phyloP scores from a whole-genome alignment of 1,140 invertebrate species.

The Solenopsis invicta region DNA sequence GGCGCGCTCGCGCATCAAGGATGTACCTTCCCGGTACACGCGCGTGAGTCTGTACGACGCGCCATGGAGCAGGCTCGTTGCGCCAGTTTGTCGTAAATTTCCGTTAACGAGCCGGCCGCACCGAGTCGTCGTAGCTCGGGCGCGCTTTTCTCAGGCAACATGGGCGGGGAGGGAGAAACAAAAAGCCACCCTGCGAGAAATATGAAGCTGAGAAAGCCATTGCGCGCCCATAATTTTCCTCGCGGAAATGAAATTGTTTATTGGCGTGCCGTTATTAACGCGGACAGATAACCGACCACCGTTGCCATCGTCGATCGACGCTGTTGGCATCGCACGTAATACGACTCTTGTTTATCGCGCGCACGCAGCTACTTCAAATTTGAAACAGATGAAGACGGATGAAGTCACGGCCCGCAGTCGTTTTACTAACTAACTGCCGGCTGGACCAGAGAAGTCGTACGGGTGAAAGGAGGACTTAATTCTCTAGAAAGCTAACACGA shows the following conservation, averaged over 20 bases:
- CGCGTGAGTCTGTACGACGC: neutral
- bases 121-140: neutral
- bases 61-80: slow-evolving; percentile 36
- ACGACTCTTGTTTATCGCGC: slow-evolving; percentile 31
- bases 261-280: slow-evolving; percentile 49
- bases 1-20: slow-evolving; percentile 21
- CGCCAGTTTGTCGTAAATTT: slow-evolving; percentile 71
- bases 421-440: neutral
- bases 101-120: slow-evolving; percentile 45
- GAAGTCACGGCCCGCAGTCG: slow-evolving; percentile 18
- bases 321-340: slow-evolving; percentile 25
- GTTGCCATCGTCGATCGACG: slow-evolving; percentile 45
- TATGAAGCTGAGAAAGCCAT: slow-evolving; percentile 46
- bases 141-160: slow-evolving; percentile 37
- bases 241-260: slow-evolving; percentile 62
- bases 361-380: slow-evolving; percentile 37
- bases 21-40: slow-evolving; percentile 8
- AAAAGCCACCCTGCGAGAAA: slow-evolving; percentile 49
- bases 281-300: slow-evolving; percentile 47
- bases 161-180: neutral
- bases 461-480: slow-evolving; percentile 61
- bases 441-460: slow-evolving; percentile 1
- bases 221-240: slow-evolving; percentile 42
- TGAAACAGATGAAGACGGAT: slow-evolving; percentile 60
- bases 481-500: slow-evolving; percentile 55